phyloP scores from a whole-genome alignment of 2,113 vertebrate genomes.

The Gymnobelideus leadbeateri region DNA sequence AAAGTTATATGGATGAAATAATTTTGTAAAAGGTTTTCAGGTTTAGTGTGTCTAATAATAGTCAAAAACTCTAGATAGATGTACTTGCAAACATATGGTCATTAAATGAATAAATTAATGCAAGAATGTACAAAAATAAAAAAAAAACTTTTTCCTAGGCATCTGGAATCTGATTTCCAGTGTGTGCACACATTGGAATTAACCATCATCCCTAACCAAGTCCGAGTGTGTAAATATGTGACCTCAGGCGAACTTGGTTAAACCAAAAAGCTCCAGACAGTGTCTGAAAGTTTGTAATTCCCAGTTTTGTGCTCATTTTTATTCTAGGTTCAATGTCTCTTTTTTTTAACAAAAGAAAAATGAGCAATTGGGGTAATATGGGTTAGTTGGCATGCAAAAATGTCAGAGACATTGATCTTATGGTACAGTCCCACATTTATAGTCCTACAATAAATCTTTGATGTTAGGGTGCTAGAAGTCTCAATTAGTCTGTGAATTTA shows the following conservation, averaged over 20 bases:
- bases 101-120: neutral
- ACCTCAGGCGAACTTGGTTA: neutral
- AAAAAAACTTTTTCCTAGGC: neutral
- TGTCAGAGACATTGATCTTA: neutral
- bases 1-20: constrained; percentile 19
- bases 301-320: neutral
- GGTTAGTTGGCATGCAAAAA: constrained; percentile 18
- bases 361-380: neutral
- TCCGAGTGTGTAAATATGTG: neutral
- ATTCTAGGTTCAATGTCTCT: constrained; percentile 23
- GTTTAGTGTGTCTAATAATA: constrained; percentile 1
- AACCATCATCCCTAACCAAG: neutral
- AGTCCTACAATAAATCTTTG: neutral
- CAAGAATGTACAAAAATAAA: neutral
- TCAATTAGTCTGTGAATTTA: neutral
- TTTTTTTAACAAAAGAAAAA: constrained; percentile 35
- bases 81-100: neutral
- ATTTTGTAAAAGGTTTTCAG: constrained; percentile 19
- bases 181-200: neutral
- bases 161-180: constrained; percentile 27
- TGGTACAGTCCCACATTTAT: neutral
- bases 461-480: neutral
- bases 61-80: constrained; percentile 33
- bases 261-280: neutral
- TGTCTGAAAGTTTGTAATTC: constrained; percentile 3